Evolutionary conservation across 2,113 vertebrate species (phyloP).

Genomic region (Tetrax tetrax): DNA sequence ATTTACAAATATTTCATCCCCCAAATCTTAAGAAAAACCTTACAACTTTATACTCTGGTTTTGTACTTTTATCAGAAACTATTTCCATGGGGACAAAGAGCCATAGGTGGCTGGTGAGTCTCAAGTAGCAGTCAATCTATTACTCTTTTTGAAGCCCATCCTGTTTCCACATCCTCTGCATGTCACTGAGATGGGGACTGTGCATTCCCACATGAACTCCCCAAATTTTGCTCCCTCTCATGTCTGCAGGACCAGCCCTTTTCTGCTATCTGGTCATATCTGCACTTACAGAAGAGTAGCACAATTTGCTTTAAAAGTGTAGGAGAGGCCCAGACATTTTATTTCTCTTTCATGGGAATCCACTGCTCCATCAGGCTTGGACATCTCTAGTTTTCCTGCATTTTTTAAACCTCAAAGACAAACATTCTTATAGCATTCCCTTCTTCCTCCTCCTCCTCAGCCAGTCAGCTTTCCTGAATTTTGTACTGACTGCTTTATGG

Average conservation of each 20-base stretch:
- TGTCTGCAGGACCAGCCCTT: neutral
- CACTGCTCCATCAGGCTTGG: constrained; percentile 65
- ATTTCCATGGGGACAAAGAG: neutral
- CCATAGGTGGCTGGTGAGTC: neutral
- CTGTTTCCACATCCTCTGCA: neutral
- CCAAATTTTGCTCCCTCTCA: neutral
- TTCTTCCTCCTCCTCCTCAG: neutral
- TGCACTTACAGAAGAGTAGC: neutral
- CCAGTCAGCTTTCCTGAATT: neutral
- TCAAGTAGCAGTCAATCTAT: neutral
- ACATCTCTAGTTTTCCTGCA: neutral
- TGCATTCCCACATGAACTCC: neutral
- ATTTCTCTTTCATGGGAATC: constrained; percentile 68
- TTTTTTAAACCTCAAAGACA: neutral
- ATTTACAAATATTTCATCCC: neutral
- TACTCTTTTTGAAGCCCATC: rapidly evolving
- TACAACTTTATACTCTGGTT: neutral
- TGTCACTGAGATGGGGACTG: neutral
- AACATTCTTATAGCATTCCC: neutral
- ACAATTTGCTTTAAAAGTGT: neutral
- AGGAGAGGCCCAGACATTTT: neutral
- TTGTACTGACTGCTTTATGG: neutral
- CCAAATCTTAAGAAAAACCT: neutral
- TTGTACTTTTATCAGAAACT: neutral
- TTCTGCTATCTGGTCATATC: neutral